A percentile compares a stretch with the other conserved stretches of the same genome.
Conservation (phyloP, 2,113 vertebrate species). For the Vimba vimba region DNA sequence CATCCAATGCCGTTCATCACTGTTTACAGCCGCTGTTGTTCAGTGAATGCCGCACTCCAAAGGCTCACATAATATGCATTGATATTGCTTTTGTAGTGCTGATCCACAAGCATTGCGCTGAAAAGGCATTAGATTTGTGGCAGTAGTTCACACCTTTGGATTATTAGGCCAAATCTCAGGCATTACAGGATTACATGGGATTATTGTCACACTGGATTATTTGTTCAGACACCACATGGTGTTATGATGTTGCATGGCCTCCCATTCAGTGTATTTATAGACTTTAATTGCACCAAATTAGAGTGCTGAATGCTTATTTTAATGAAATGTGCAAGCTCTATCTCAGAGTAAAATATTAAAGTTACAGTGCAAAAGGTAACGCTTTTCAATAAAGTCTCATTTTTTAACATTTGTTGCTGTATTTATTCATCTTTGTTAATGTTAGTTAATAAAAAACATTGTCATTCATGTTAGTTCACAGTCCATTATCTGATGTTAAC, state of each 20-base stretch:
- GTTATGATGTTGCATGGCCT: conserved; percentile 19
- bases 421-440: no score
- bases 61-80: background rate
- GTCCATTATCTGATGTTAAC: no score
- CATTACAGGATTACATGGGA: conserved; percentile 70
- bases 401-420: no score
- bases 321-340: no score
- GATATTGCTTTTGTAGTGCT: conserved; percentile 3
- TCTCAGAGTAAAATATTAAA: no score
- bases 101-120: background rate
- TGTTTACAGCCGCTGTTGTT: background rate
- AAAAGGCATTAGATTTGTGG: conserved; percentile 62
- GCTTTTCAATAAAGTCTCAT: background rate
- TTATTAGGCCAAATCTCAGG: conserved; percentile 70
- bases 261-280: background rate
- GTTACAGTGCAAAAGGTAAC: no score
- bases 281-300: conserved; percentile 25
- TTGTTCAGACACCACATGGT: conserved; percentile 33
- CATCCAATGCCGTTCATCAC: background rate
- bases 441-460: no score
- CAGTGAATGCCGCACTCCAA: background rate
- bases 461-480: no score
- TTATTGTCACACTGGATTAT: conserved; percentile 68
- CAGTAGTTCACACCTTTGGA: conserved; percentile 67
- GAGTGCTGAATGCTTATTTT: no score